Conservation (phyloP, 1,140 invertebrate genomes). For the Alviniconcha marisindica region DNA sequence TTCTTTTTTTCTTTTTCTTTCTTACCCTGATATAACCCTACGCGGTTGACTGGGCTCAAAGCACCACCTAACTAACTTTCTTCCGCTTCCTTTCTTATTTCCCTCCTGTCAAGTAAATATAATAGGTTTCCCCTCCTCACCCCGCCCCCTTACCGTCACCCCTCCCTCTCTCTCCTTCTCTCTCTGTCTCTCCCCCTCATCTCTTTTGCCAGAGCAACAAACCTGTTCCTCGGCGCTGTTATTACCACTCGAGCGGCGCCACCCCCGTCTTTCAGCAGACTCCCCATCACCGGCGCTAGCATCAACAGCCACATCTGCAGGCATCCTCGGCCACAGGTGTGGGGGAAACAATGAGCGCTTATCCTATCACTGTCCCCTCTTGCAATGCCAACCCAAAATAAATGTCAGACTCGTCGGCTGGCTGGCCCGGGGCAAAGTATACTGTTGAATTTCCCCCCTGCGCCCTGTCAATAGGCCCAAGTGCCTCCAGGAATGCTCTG, state of each 20-base stretch:
- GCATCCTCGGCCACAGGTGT: neutral
- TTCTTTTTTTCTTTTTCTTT: too few species aligned
- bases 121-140: too few species aligned
- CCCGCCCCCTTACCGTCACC: too few species aligned
- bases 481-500: conserved; percentile 23
- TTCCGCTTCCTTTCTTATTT: too few species aligned
- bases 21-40: too few species aligned
- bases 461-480: conserved; percentile 34
- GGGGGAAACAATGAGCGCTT: conserved; percentile 22
- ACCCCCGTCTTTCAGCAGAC: conserved; percentile 18
- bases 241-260: conserved; percentile 5
- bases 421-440: conserved; percentile 27
- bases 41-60: too few species aligned
- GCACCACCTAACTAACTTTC: too few species aligned
- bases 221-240: too few species aligned
- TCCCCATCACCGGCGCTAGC: neutral
- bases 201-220: too few species aligned
- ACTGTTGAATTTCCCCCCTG: conserved; percentile 34
- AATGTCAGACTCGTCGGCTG: conserved; percentile 12
- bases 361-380: conserved; percentile 34
- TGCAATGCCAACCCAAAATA: conserved; percentile 30
- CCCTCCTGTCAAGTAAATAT: too few species aligned
- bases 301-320: conserved; percentile 26
- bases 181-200: too few species aligned
- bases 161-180: too few species aligned